Percentiles rank a stretch among this genome's conserved stretches.
phyloP scores from a whole-genome alignment of 2,797 vertebrate species.

The Phrynocephalus forsythii region DNA sequence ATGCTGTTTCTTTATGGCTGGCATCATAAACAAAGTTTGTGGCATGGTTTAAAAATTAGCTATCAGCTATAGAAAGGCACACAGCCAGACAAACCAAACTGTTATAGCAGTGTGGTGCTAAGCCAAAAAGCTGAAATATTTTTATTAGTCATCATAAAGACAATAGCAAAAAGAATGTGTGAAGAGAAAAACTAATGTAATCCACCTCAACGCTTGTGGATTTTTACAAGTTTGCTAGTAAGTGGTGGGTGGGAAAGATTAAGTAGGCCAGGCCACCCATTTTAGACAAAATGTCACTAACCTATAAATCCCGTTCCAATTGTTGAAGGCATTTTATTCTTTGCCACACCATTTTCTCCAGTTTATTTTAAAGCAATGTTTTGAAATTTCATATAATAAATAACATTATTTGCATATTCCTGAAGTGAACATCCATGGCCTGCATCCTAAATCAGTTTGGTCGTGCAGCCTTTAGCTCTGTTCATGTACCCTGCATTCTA shows the following conservation, averaged over 20 bases:
- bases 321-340: neutral
- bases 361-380: too few species aligned
- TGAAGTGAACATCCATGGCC: too few species aligned
- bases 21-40: conserved; percentile 1
- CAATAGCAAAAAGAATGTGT: neutral
- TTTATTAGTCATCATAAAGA: conserved; percentile 21
- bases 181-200: neutral
- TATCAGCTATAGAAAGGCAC: neutral
- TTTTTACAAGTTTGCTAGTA: conserved; percentile 5
- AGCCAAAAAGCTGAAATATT: conserved; percentile 9
- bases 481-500: too few species aligned
- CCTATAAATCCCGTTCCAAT: conserved; percentile 6
- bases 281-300: neutral
- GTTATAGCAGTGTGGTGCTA: neutral
- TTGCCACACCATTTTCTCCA: neutral
- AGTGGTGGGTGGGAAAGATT: neutral
- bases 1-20: neutral
- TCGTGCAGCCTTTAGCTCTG: too few species aligned
- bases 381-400: too few species aligned
- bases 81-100: neutral
- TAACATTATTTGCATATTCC: too few species aligned
- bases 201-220: neutral
- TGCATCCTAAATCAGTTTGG: too few species aligned
- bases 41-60: neutral
- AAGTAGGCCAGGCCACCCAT: neutral